Evolutionary conservation across 2,888 invertebrate species (phyloP).

Genomic region (Hydropsyche betteni): DNA sequence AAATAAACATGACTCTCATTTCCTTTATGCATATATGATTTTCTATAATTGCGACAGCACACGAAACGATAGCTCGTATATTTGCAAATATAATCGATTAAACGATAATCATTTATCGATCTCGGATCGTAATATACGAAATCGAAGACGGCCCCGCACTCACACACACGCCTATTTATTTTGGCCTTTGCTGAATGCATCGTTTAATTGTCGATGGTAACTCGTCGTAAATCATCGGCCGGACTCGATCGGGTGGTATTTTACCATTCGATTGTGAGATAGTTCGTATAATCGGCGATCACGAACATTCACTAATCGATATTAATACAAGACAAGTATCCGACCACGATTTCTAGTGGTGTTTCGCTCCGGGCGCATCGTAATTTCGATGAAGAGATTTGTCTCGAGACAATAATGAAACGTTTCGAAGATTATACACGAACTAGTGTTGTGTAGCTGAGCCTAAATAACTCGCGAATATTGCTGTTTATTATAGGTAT

Average conservation of each 20-base stretch:
- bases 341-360: constrained; percentile 29
- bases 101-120: no score
- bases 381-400: constrained; percentile 38
- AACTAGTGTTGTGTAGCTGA: neutral
- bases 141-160: no score
- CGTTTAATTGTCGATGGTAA: constrained; percentile 2
- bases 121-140: no score
- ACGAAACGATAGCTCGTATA: no score
- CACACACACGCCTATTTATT: neutral
- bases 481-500: no score
- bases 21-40: no score
- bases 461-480: constrained; percentile 4
- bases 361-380: constrained; percentile 30
- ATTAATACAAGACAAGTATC: constrained; percentile 23
- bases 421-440: constrained; percentile 1
- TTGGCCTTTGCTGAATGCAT: constrained; percentile 3
- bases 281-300: constrained; percentile 37
- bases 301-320: constrained; percentile 37
- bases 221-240: constrained; percentile 14
- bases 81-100: no score
- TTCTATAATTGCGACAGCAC: no score
- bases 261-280: constrained; percentile 25
- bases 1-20: no score
- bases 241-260: constrained; percentile 10
- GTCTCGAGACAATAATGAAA: constrained; percentile 26